Evolutionary conservation across 1,140 invertebrate species (phyloP).

Genomic region (Probaryconus sp.): DNA sequence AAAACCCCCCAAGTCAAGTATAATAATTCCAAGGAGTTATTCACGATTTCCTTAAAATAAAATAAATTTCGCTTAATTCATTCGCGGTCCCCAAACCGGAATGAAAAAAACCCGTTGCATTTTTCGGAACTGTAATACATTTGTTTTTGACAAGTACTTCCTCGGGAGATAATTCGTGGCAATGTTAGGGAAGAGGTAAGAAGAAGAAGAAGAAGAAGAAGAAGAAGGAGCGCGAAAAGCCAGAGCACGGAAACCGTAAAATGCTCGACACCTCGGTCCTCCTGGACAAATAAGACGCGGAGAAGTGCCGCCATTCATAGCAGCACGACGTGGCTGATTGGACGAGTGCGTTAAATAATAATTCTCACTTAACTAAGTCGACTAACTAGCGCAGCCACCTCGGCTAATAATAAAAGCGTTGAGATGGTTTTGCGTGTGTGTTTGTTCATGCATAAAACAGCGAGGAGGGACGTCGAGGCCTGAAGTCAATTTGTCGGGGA

Average conservation of each 20-base stretch:
- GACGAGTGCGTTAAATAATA: conserved; percentile 74
- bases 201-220: conserved; percentile 26
- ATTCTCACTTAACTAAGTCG: conserved; percentile 78
- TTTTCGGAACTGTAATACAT: conserved; percentile 45
- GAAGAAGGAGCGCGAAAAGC: conserved; percentile 44
- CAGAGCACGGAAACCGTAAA: conserved; percentile 75
- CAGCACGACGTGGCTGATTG: conserved; percentile 30
- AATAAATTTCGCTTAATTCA: conserved; percentile 42
- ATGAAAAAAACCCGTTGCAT: conserved; percentile 9
- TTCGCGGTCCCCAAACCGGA: conserved; percentile 15
- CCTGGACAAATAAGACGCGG: conserved; percentile 76
- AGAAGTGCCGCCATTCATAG: conserved; percentile 30
- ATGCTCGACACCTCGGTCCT: conserved; percentile 73
- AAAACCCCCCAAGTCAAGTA: neutral
- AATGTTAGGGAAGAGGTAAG: conserved; percentile 30
- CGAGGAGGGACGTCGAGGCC: conserved; percentile 65
- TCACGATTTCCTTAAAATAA: conserved; percentile 44
- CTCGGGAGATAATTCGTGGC: conserved; percentile 32
- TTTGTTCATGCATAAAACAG: conserved; percentile 43
- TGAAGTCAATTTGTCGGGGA: conserved; percentile 79
- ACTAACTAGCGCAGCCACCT: conserved; percentile 74
- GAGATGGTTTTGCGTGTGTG: conserved; percentile 21
- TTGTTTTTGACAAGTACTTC: conserved; percentile 50
- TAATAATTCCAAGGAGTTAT: conserved; percentile 13
- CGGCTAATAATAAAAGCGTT: conserved; percentile 78